A percentile compares a stretch with the other conserved stretches of the same genome.
phyloP scores from a whole-genome alignment of 2,113 vertebrate genomes.

The Stigmatopora nigra region DNA sequence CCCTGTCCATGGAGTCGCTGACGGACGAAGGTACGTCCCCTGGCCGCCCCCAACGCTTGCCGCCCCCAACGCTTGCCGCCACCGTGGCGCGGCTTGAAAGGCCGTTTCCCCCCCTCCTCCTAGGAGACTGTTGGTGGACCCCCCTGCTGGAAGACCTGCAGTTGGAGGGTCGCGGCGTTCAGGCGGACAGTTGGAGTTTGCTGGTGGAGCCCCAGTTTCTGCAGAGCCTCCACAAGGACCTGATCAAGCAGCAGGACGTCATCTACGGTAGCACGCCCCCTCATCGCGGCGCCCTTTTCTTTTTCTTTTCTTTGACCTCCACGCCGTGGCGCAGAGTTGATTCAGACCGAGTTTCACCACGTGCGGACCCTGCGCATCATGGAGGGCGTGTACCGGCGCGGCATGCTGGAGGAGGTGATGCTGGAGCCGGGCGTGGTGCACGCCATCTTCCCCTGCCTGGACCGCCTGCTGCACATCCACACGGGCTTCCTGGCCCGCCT shows the following conservation, averaged over 20 bases:
- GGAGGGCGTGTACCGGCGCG: slow-evolving; percentile 82
- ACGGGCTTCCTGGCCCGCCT: slow-evolving; percentile 78
- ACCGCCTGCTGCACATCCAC: slow-evolving; percentile 82
- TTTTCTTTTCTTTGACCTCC: not conserved
- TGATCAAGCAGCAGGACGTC: slow-evolving; percentile 90
- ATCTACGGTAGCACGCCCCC: slow-evolving; percentile 76
- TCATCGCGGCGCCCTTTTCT: not conserved
- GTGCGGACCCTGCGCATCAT: slow-evolving; percentile 88
- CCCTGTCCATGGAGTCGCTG: slow-evolving; percentile 87
- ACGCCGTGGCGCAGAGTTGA: slow-evolving; percentile 71
- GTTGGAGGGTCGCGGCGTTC: slow-evolving; percentile 77
- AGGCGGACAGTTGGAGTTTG: slow-evolving; percentile 88
- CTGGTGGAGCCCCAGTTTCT: slow-evolving; percentile 81
- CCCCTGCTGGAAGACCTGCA: slow-evolving; percentile 86
- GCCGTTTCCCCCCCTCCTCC: too few species aligned
- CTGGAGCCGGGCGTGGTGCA: slow-evolving; percentile 78
- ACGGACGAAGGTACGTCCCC: slow-evolving; percentile 79
- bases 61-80: too few species aligned
- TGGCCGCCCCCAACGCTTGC: too few species aligned
- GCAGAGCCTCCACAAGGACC: slow-evolving; percentile 86
- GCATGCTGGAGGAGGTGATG: slow-evolving; percentile 87
- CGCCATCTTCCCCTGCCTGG: slow-evolving; percentile 85
- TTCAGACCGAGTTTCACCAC: slow-evolving; percentile 91
- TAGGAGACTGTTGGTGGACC: slow-evolving; percentile 74
- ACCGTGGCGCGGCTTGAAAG: not conserved